Evolutionary conservation across 2,113 vertebrate genomes (phyloP).

Genomic region (Pangasianodon gigas): DNA sequence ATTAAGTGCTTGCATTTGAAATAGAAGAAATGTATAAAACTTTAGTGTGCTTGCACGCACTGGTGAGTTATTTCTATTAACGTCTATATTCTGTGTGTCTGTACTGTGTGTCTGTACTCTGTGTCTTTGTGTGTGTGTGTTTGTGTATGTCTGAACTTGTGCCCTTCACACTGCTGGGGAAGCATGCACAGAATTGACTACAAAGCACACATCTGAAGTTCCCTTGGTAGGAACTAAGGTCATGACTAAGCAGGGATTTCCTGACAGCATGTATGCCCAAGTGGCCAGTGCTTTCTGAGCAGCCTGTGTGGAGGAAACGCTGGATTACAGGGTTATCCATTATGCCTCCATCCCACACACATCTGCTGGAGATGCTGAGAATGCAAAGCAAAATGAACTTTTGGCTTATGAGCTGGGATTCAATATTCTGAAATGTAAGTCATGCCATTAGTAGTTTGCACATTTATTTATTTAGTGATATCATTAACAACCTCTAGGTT

Average conservation of each 20-base stretch:
- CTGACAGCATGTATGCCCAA: conserved; percentile 17
- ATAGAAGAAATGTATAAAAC: neutral
- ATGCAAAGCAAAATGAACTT: conserved; percentile 1
- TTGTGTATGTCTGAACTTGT: neutral
- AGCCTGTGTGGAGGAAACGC: conserved; percentile 19
- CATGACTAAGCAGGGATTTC: neutral
- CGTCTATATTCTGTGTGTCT: neutral
- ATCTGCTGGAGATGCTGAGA: neutral
- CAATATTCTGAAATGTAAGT: conserved; percentile 1
- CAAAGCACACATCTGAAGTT: neutral
- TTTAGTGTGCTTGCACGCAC: neutral
- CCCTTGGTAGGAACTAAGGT: neutral
- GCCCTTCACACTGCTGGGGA: neutral
- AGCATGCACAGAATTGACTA: neutral
- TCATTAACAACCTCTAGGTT: neutral
- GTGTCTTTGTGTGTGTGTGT: neutral
- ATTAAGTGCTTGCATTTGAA: neutral
- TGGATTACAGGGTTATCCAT: neutral
- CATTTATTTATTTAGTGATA: neutral
- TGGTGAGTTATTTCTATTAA: neutral
- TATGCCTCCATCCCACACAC: neutral
- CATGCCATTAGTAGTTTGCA: neutral
- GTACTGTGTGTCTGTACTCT: too few species aligned
- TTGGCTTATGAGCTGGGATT: conserved; percentile 33
- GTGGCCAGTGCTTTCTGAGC: conserved; percentile 35